Evolutionary conservation across 2,888 invertebrate species (phyloP), one percentile per base, ranked within the genome.

Genomic region (Leptopilina myrica): DNA sequence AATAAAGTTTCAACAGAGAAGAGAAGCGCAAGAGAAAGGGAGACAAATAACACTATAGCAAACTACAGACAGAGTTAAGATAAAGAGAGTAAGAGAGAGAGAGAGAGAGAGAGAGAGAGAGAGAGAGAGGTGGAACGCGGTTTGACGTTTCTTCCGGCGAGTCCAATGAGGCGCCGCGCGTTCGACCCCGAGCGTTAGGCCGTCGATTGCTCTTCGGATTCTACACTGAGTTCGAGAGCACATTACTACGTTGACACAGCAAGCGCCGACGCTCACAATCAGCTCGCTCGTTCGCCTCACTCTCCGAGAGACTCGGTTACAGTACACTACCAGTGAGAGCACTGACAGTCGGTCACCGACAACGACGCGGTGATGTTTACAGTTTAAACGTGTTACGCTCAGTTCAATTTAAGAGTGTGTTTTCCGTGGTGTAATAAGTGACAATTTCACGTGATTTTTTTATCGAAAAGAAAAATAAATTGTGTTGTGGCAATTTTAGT

Each of bases 71-170:
- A 20, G 53, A 43, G 43, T 43, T 43, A 64, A 79, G 80, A 64
- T 65, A 77, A 79, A 81, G 75, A 76, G 43, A n/a, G 75, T 33
- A 62, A 40, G 9, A n/a, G 62, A 64, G 46, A 20, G 62, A 79
- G 79, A 76, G 75, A 69, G 78, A 78, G 78, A 78, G 81, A 77
- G 26, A 56, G 81, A 79, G 81, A 78, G 81, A 78, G 65, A 76
- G 78, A 78, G 80, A 80, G 80, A 75, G 79, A 79, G 80, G 64
- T 49, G 33, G 79, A 80, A 83, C 81, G 83, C 82, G 79, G 82
- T 86, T 85, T 85, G 85, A 86, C 85, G 82, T 85, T 84, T 83
- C 82, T 85, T 81, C 78, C 78, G 81, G 84, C 78, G 81, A 82
- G 81, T 84, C 82, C 81, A 75, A 83, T 84, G 80, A 76, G 82